These are phyloP conservation scores for Agrochola lota DNA, from an alignment of 2,888 invertebrate species.

Conservation along the genomic window DNA sequence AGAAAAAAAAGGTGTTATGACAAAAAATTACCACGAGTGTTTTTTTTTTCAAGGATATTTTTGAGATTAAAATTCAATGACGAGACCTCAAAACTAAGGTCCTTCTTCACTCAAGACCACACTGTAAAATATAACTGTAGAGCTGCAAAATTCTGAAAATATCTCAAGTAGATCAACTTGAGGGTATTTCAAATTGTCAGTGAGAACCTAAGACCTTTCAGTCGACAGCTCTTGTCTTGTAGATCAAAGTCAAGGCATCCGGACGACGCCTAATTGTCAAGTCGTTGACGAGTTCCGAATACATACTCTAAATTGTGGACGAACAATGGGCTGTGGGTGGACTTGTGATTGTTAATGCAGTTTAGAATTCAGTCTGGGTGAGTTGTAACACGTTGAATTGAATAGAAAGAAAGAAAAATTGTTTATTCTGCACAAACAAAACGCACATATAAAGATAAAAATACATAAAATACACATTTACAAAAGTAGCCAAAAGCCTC, in stretches of 20 bases:
- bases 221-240: conserved; percentile 36
- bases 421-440: too few species aligned
- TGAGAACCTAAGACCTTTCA: conserved; percentile 7
- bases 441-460: too few species aligned
- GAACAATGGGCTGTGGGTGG: not conserved
- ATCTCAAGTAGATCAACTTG: conserved; percentile 9
- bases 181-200: conserved; percentile 29
- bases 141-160: conserved; percentile 8
- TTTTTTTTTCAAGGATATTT: too few species aligned
- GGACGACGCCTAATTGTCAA: conserved; percentile 32
- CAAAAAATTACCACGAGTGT: not conserved
- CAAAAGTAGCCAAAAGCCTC: too few species aligned
- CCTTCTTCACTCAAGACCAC: not conserved
- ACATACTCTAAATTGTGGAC: conserved; percentile 11
- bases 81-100: not conserved
- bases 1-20: not conserved
- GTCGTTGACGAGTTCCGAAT: not conserved
- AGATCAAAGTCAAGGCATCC: conserved; percentile 34
- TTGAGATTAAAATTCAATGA: not conserved
- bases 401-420: too few species aligned
- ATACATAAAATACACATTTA: too few species aligned
- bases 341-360: not conserved
- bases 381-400: too few species aligned
- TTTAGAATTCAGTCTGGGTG: not conserved
- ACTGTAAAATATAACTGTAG: not conserved